Percentiles rank a stretch among this genome's conserved stretches.
These are phyloP conservation scores for Trissoscelio sp. DNA, from an alignment of 2,888 invertebrate species.

Conservation along the genomic window DNA sequence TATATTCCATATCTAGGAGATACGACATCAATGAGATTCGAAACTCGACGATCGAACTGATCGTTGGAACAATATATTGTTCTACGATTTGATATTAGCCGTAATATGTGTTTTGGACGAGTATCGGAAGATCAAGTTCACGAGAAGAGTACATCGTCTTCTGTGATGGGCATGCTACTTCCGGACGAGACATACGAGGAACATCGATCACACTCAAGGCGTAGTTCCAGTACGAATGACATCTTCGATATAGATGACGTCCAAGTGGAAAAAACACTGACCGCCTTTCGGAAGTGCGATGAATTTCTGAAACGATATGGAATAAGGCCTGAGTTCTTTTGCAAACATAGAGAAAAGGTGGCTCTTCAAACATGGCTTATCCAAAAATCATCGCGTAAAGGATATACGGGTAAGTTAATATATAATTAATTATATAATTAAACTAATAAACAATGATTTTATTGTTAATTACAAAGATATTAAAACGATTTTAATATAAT, in stretches of 20 bases:
- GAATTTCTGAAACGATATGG: constrained; percentile 87
- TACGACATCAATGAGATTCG: background rate
- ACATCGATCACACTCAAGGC: constrained; percentile 76
- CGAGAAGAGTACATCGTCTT: constrained; percentile 60
- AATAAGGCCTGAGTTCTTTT: constrained; percentile 91
- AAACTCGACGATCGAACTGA: constrained; percentile 6
- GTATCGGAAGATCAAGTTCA: constrained; percentile 35
- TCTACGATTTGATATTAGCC: constrained; percentile 22
- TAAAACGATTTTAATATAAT: too few species aligned
- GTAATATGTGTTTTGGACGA: constrained; percentile 68
- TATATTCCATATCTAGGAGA: background rate
- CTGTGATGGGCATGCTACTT: constrained; percentile 86
- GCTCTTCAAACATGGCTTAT: constrained; percentile 79
- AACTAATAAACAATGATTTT: too few species aligned
- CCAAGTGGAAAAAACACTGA: constrained; percentile 80
- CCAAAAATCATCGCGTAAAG: constrained; percentile 75
- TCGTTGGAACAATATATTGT: constrained; percentile 33
- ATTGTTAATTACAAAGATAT: too few species aligned
- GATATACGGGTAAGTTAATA: constrained; percentile 78
- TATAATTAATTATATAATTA: too few species aligned
- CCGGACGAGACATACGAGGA: constrained; percentile 93
- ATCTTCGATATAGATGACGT: constrained; percentile 76
- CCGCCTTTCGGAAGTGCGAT: constrained; percentile 86
- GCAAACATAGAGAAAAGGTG: constrained; percentile 86
- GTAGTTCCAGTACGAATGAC: constrained; percentile 73